Percentiles rank a stretch among this genome's conserved stretches.
phyloP scores from a whole-genome alignment of 2,888 invertebrate species.

The Acrobasis consociella region DNA sequence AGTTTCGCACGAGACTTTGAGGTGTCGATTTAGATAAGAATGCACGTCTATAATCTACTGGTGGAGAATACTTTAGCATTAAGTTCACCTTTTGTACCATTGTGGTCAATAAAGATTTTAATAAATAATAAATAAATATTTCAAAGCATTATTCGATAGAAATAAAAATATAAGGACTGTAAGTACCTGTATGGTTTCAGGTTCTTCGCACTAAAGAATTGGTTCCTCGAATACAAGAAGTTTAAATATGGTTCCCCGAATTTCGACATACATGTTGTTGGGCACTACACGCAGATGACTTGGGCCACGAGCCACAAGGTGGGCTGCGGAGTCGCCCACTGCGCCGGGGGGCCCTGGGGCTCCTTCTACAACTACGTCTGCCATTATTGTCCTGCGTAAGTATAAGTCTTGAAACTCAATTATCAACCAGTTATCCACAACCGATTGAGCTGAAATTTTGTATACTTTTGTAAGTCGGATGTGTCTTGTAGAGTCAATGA shows the following conservation, averaged over 20 bases:
- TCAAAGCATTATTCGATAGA: background rate
- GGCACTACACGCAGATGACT: constrained; percentile 92
- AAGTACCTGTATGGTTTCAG: constrained; percentile 64
- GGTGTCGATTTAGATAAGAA: no score
- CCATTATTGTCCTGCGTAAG: constrained; percentile 93
- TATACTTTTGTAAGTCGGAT: no score
- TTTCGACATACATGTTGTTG: constrained; percentile 84
- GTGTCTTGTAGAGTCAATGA: no score
- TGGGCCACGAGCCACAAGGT: constrained; percentile 91
- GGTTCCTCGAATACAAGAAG: constrained; percentile 89
- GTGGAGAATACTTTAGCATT: no score
- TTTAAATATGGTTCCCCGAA: constrained; percentile 86
- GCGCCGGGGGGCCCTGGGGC: constrained; percentile 84
- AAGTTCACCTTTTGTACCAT: no score
- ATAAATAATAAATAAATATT: no score
- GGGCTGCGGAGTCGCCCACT: constrained; percentile 89
- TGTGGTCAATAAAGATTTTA: no score
- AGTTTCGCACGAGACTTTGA: no score
- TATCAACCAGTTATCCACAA: no score
- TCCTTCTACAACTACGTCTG: constrained; percentile 91
- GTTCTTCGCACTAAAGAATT: constrained; percentile 90
- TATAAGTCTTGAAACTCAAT: no score
- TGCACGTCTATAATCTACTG: no score
- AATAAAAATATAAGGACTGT: background rate
- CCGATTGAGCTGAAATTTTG: no score